Base-by-base conservation (phyloP, 64 coral and sea anemone genomes). In the Platygyra sinensis region DNA sequence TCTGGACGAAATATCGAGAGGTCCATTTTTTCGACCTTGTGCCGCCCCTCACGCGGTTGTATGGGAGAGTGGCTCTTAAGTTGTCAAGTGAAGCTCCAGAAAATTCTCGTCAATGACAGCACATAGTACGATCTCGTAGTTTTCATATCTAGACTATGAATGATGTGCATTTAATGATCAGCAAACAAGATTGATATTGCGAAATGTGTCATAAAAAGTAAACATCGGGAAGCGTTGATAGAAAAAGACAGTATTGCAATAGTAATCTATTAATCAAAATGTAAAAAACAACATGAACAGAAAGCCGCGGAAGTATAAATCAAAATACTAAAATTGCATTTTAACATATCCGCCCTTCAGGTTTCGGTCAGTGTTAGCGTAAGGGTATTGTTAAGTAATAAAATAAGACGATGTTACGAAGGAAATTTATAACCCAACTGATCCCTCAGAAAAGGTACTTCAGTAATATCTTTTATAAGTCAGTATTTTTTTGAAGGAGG, bases 1-100 rank as follows among this genome's bases (percentile, higher is more conserved):
- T 77, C 74, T 77, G 39, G 32, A n/a, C 74, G 74, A 76, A 76
- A 76, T 76, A 76, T 76, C 39, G 52, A 76, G 74, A 39, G 42
- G 5, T 46, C 42, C 42, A 5, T 46, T 46, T 46, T 46, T 46
- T 0, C 42, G 42, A 46, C 42, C 42, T 46, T 46, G 42, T 46
- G 42, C 42, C 42, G 42, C 42, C 7, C 42, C 42, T 46, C 42
- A 46, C 42, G 42, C 42, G 42, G 42, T 46, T 3, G 42, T 46
- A 5, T 5, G 42, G 42, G 42, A 46, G 42, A 46, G 42, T 46
- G 1, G 33, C 33, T 36, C 33, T 55, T 55, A 52, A 79, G 49
- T 28, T 79, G 76, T 79, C 50, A 25, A 79, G 25, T 54, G 51
- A 50, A 79, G 50, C 60, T 33, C 64, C 64, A 22, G 80, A 82